phyloP scores from a whole-genome alignment of 2,888 invertebrate species.

The Gandaritis pyraliata region DNA sequence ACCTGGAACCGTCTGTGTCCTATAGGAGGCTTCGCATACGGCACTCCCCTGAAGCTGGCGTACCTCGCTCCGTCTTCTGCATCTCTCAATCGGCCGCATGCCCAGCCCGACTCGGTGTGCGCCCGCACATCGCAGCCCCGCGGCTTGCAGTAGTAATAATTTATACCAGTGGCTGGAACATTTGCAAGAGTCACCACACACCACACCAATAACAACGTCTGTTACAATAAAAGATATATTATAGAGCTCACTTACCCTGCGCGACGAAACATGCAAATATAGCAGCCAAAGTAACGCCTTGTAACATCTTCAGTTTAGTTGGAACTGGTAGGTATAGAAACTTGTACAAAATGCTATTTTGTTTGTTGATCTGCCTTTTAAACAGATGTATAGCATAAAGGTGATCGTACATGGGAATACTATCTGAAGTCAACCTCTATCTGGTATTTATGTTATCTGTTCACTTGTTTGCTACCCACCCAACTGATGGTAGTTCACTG shows the following conservation, averaged over 20 bases:
- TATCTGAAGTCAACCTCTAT: too few relatives aligned
- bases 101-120: conserved; percentile 35
- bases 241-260: conserved; percentile 2
- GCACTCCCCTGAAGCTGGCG: conserved; percentile 46
- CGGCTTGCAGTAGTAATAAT: conserved; percentile 12
- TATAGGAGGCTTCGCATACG: conserved; percentile 45
- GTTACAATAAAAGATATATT: too few relatives aligned
- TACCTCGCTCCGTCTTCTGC: conserved; percentile 39
- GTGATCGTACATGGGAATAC: not conserved
- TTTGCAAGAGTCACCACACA: too few relatives aligned
- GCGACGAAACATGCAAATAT: conserved; percentile 5
- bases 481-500: too few relatives aligned
- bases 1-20: conserved; percentile 20
- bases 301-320: conserved; percentile 5
- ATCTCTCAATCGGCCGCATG: conserved; percentile 39
- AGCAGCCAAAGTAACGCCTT: not conserved
- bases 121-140: conserved; percentile 24
- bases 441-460: too few relatives aligned
- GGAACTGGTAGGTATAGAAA: not conserved
- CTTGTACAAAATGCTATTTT: not conserved
- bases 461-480: not conserved
- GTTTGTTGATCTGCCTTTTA: conserved; percentile 1
- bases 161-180: conserved; percentile 8
- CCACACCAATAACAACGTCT: too few relatives aligned
- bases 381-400: not conserved